Evolutionary conservation across 2,797 vertebrate species (phyloP), one percentile per base, ranked within the genome.

Genomic region (Octomys mimax): DNA sequence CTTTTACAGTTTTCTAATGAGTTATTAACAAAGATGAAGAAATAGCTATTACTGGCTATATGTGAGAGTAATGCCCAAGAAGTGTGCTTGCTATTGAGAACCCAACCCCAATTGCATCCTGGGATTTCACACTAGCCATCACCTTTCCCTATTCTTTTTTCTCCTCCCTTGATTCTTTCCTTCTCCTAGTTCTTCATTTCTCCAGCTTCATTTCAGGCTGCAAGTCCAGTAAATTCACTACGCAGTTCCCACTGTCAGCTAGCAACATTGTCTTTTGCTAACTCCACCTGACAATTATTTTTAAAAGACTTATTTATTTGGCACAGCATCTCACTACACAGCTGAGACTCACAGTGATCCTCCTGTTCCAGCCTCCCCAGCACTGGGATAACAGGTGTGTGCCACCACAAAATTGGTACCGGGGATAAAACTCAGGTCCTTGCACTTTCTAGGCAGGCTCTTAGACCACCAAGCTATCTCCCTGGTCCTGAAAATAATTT

Each of bases 11-110:
- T 59, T 96, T 94, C 93, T 96, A 92, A 57, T 88, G 89, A 93
- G 84, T 42, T 96, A 92, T 96, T 79, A 97, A 94, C 52, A 66
- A 79, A 80, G 96, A 97, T 92, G 75, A 96, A 91, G 46, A 95
- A 80, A 81, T 36, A 68, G 31, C 28, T 94, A 26, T 93, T 97
- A 95, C 64, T 91, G 6, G 83, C 96, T 96, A 66, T 93, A 94
- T 97, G 61, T 83, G 68, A 98, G 95, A 93, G 54, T 57, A 91
- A 97, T 96, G 96, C 0, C 28, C 33, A 85, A 84, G 77, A 96
- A 96, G n/a, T 79, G 6, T 46, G 28, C 52, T 95, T 96, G 81
- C 77, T 97, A 70, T 73, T 77, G 70, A 93, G 16, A 42, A 94
- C 14, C 26, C 11, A 93, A 31, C 95, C 91, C n/a, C 46, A 94